These are phyloP conservation scores for Tetragonula clypearis DNA, from an alignment of 1,140 invertebrate genomes.

Conservation along the genomic window DNA sequence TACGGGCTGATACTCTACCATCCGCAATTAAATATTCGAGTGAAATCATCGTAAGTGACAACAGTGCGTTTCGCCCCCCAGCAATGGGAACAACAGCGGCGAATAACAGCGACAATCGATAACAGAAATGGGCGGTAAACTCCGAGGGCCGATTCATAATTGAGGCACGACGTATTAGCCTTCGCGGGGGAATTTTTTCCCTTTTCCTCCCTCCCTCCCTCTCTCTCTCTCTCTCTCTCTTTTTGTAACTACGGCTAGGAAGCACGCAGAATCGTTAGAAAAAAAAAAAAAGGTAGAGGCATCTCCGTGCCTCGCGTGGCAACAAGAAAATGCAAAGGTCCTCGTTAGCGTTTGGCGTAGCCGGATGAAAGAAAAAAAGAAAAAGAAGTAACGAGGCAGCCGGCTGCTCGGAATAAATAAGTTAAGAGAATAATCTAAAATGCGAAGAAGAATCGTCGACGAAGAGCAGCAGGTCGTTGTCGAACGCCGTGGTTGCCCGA, in stretches of 20 bases:
- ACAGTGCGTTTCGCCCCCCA: neutral
- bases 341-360: conserved; percentile 5
- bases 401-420: conserved; percentile 27
- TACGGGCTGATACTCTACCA: too few relatives aligned
- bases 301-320: too few relatives aligned
- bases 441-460: neutral
- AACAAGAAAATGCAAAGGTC: conserved; percentile 23
- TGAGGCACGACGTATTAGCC: neutral
- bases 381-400: conserved; percentile 9
- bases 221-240: neutral
- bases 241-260: neutral
- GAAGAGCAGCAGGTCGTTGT: conserved; percentile 27
- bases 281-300: neutral
- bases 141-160: neutral
- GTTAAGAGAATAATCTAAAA: conserved; percentile 15
- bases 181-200: too few relatives aligned
- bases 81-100: neutral
- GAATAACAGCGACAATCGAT: conserved; percentile 20
- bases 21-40: neutral
- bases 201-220: neutral
- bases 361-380: neutral
- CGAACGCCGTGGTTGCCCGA: conserved; percentile 15
- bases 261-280: neutral
- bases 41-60: neutral
- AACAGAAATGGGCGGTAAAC: neutral